Base-by-base conservation (phyloP, 2,888 invertebrate species). In the Luperina nickerlii region DNA sequence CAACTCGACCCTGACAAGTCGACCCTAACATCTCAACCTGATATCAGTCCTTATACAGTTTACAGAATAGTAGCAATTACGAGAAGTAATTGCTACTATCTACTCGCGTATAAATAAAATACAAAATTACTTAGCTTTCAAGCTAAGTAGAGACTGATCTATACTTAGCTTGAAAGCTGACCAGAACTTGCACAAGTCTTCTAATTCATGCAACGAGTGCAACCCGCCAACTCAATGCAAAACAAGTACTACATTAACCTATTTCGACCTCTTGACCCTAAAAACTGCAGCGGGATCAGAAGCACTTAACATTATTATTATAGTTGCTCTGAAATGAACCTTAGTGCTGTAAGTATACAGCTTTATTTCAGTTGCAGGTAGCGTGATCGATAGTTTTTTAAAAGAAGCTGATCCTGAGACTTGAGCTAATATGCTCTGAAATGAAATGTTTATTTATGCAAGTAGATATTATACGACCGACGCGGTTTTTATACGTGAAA, bases 161-260 rank as follows among this genome's bases (percentile, higher is more conserved):
- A 42, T 45, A 57, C 51, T 77, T 38, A 72, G 24, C 2, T 45
- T 75, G 42, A 62, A 74, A 66, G 42, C 66, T 78, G 71, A 69
- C 72, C 73, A 62, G 67, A 54, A 2, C 62, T 68, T 65, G 45
- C 38, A 27, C 42, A 62, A 81, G 48, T 27, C 62, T 68, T 68
- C 60, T 86, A 72, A 87, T 76, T 76, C 60, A 83, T 87, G 80
- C 84, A 84, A 60, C 83, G 66, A 65, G 54, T 82, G 86, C 83
- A 85, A 32, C 70, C 67, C 62, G 24, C 65, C 83, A 60, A 65
- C 45, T 72, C 66, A 42, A 70, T 79, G 78, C 84, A 74, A 77
- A 71, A 79, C 81, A 88, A 85, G 84, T 78, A 79, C 81, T 82
- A 48, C 88, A 88, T 89, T 88, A 89, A 89, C 88, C 88, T 81